Base-by-base conservation (phyloP, 2,888 invertebrate species). In the Petrophora chlorosata region DNA sequence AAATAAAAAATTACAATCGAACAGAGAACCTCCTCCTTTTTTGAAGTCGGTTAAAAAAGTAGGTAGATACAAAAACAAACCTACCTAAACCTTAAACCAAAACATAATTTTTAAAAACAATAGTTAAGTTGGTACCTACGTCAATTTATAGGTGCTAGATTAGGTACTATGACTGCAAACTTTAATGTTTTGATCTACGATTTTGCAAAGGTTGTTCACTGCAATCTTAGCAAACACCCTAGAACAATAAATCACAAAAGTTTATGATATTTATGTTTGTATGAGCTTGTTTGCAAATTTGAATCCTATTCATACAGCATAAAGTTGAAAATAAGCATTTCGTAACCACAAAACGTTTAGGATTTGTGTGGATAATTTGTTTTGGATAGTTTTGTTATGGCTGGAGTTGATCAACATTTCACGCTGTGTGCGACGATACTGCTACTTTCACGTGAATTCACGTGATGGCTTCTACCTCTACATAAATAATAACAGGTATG, bases 311-410 rank as follows among this genome's bases (percentile, higher is more conserved):
- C 29, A 7, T 7, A 23, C 2, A 4, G 1, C 1, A 0, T 42
- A 26, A 19, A 38, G 48, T 26, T 48, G 17, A 32, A 42, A 26
- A 14, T 41, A 33, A 9, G 3, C 5, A 16, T 3, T 28, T 7
- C 10, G 3, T 5, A 10, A 25, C n/a, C n/a, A 10, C 3, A 22
- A 3, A 22, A 22, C 8, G 7, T 13, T 40, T 28, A 14, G 14
- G 9, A 17, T 13, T 34, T 40, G 19, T 45, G 22, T 30, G 19
- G 23, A 29, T 32, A 35, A 35, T 28, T 46, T 32, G 42, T 46
- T 46, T 42, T 19, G 33, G 25, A 46, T 53, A 28, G 30, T 39
- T 47, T 53, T 53, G 43, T 52, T 39, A 40, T 48, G 34, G 33
- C 30, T 47, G 30, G 32, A 45, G 40, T 33, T 38, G 17, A 13